These are phyloP conservation scores for Amiota mariae DNA, from an alignment of 2,888 invertebrate species.

Conservation along the genomic window DNA sequence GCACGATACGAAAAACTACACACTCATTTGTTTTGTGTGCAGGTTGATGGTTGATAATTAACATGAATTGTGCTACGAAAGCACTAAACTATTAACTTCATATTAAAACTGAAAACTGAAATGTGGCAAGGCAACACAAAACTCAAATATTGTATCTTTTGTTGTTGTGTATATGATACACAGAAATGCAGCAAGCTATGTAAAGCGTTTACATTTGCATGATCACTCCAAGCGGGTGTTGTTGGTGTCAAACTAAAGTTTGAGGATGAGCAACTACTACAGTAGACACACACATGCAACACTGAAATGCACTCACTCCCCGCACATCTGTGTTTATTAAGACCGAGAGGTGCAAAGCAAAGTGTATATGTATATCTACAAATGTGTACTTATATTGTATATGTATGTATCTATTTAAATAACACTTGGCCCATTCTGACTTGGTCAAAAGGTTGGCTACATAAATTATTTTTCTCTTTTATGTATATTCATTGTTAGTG, in stretches of 20 bases:
- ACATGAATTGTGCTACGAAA: conserved; percentile 40
- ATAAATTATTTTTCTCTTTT: no score
- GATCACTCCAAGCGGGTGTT: conserved; percentile 49
- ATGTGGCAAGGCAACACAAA: conserved; percentile 35
- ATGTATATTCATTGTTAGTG: no score
- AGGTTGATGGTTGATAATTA: conserved; percentile 58
- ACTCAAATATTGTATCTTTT: conserved; percentile 3
- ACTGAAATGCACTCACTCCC: no score
- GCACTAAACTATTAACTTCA: conserved; percentile 40
- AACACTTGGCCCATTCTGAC: conserved; percentile 11
- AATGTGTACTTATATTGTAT: background rate
- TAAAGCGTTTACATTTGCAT: conserved; percentile 45
- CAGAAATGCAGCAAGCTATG: conserved; percentile 59
- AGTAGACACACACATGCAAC: no score
- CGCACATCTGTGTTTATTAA: no score
- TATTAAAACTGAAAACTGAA: conserved; percentile 47
- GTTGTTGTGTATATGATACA: background rate
- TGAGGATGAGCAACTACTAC: background rate
- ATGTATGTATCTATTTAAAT: background rate
- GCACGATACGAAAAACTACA: conserved; percentile 27
- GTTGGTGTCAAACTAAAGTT: conserved; percentile 24
- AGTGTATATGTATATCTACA: background rate
- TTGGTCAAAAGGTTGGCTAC: conserved; percentile 8
- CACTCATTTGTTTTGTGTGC: background rate
- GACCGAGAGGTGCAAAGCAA: background rate